Evolutionary conservation across 2,888 invertebrate species (phyloP).

Genomic region (Trachelus iudaicus): DNA sequence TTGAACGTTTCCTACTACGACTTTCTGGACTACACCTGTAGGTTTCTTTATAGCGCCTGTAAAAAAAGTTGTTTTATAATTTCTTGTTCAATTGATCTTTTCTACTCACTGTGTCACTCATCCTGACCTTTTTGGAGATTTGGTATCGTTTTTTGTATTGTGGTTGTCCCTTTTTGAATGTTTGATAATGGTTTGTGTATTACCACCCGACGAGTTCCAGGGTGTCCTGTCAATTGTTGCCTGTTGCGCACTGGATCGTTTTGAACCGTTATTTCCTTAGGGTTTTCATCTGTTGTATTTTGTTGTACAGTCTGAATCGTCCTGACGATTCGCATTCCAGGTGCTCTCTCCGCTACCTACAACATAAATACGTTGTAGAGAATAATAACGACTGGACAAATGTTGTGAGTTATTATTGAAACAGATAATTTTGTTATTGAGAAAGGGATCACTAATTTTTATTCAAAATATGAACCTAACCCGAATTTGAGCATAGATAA

Average conservation of each 20-base stretch:
- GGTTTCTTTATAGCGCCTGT: conserved; percentile 17
- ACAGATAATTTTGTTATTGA: not conserved
- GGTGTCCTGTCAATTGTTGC: conserved; percentile 24
- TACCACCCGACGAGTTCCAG: conserved; percentile 49
- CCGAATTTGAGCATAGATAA: not conserved
- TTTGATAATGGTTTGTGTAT: conserved; percentile 46
- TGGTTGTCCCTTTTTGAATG: conserved; percentile 42
- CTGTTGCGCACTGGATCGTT: not conserved
- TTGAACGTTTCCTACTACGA: conserved; percentile 27
- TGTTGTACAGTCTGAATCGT: conserved; percentile 44
- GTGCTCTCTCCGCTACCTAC: conserved; percentile 37
- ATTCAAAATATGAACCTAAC: not conserved
- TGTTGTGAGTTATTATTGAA: not conserved
- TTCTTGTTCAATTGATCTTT: not conserved
- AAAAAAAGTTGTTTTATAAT: not conserved
- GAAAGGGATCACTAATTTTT: not conserved
- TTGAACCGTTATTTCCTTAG: not conserved
- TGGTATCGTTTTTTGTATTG: conserved; percentile 49
- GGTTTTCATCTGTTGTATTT: conserved; percentile 25
- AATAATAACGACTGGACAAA: not conserved
- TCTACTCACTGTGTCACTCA: not conserved
- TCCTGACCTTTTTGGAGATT: conserved; percentile 39
- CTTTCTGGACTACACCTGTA: conserved; percentile 23
- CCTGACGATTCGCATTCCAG: conserved; percentile 48
- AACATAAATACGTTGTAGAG: conserved; percentile 21